Percentiles rank a stretch among this genome's conserved stretches.
Evolutionary conservation across 2,888 invertebrate genomes (phyloP).

Genomic region (Mantis religiosa): DNA sequence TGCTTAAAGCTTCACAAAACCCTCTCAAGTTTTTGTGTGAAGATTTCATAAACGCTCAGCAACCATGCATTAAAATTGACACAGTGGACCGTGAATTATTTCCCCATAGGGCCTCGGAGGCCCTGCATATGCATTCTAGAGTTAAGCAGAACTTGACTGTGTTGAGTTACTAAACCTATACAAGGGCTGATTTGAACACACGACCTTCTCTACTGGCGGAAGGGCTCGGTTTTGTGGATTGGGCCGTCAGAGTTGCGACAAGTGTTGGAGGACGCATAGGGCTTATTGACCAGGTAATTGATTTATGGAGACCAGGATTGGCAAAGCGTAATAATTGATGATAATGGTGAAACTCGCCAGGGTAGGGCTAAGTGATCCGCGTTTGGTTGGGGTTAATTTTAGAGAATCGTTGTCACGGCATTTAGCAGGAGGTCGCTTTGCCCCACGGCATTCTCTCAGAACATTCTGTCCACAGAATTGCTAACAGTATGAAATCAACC

Average conservation of each 20-base stretch:
- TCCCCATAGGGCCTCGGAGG: too few relatives aligned
- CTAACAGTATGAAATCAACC: background rate
- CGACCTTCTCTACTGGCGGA: background rate
- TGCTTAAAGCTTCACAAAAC: too few relatives aligned
- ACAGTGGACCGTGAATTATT: too few relatives aligned
- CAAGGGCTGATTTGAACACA: background rate
- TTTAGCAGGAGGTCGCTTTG: background rate
- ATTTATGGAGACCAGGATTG: background rate
- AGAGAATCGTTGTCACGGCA: background rate
- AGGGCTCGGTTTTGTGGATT: background rate
- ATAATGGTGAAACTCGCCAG: background rate
- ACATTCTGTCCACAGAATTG: background rate
- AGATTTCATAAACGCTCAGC: too few relatives aligned
- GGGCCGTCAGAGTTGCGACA: background rate
- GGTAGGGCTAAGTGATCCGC: background rate
- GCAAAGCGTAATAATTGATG: background rate
- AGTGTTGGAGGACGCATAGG: background rate
- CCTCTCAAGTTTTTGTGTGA: too few relatives aligned
- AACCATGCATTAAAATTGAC: too few relatives aligned
- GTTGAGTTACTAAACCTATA: too few relatives aligned
- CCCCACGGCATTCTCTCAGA: background rate
- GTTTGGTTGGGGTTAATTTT: background rate
- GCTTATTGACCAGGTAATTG: background rate
- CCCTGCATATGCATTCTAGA: too few relatives aligned
- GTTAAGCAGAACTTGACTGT: too few relatives aligned